Evolutionary conservation across 2,888 invertebrate species (phyloP).

Genomic region (Timandra comae): DNA sequence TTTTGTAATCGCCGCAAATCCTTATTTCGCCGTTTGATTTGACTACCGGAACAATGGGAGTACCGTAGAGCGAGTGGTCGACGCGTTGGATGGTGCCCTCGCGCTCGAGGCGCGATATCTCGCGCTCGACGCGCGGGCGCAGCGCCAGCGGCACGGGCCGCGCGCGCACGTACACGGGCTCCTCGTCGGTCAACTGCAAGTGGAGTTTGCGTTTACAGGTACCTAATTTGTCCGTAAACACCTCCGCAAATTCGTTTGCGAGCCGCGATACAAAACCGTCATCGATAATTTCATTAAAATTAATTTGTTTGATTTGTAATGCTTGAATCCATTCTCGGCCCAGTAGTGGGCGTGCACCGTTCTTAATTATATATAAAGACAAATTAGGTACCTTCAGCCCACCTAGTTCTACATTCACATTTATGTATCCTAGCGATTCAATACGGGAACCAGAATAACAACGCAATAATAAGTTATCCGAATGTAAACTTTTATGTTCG

Average conservation of each 20-base stretch:
- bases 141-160: slow-evolving; percentile 21
- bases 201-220: not conserved
- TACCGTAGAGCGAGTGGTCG: slow-evolving; percentile 25
- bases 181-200: not conserved
- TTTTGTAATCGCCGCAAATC: no score
- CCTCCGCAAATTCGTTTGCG: not conserved
- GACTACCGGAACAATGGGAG: slow-evolving; percentile 15
- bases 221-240: not conserved
- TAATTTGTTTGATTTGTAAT: not conserved
- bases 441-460: slow-evolving; percentile 7
- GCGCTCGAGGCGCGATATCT: slow-evolving; percentile 22
- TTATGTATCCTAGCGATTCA: slow-evolving; percentile 4
- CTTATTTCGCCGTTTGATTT: slow-evolving; percentile 22
- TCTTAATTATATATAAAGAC: slow-evolving; percentile 5
- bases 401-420: slow-evolving; percentile 2
- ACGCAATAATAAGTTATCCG: slow-evolving; percentile 2
- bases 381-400: not conserved
- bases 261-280: not conserved
- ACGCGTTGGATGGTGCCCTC: slow-evolving; percentile 21
- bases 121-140: slow-evolving; percentile 18
- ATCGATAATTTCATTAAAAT: not conserved
- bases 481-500: not conserved
- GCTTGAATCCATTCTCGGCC: slow-evolving; percentile 7
- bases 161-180: slow-evolving; percentile 10
- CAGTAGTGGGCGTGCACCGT: slow-evolving; percentile 9